Conservation (phyloP, 37 sponge, comb jelly and placozoan genomes). For the Spongia lamella region DNA sequence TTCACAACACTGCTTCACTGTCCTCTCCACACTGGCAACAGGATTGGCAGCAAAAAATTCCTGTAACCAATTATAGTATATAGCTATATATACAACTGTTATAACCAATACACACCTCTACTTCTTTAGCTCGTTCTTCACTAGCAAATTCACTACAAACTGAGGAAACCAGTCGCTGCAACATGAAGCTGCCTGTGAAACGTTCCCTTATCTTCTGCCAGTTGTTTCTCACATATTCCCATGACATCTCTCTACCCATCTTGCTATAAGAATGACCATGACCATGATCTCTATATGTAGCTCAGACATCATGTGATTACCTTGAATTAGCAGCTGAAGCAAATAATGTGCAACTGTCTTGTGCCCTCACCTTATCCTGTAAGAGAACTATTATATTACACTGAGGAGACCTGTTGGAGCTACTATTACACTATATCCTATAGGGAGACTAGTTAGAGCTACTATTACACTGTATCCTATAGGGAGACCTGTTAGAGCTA, state of each 20-base stretch:
- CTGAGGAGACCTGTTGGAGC: no score
- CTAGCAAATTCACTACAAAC: conserved; percentile 11
- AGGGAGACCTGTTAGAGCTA: no score
- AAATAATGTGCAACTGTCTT: conserved; percentile 38
- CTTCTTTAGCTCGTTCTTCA: conserved; percentile 19
- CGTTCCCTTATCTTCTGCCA: conserved; percentile 53
- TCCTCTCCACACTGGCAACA: conserved; percentile 69
- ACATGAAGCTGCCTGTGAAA: conserved; percentile 72
- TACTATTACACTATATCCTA: background rate
- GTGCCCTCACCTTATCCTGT: conserved; percentile 65
- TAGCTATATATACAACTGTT: background rate
- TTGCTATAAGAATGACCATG: conserved; percentile 31
- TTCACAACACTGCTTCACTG: conserved; percentile 82
- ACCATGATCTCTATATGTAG: no score
- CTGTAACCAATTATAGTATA: conserved; percentile 27
- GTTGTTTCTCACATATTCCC: conserved; percentile 86
- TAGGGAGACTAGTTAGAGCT: no score
- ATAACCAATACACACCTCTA: conserved; percentile 12
- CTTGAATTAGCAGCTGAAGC: conserved; percentile 17
- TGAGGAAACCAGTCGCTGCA: conserved; percentile 25
- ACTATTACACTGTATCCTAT: conserved; percentile 53
- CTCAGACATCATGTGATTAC: conserved; percentile 17
- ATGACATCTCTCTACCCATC: conserved; percentile 69
- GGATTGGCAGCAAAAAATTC: conserved; percentile 84
- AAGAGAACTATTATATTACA: no score